Evolutionary conservation across 2,888 invertebrate genomes (phyloP).

Genomic region (Zele albiditarsus): DNA sequence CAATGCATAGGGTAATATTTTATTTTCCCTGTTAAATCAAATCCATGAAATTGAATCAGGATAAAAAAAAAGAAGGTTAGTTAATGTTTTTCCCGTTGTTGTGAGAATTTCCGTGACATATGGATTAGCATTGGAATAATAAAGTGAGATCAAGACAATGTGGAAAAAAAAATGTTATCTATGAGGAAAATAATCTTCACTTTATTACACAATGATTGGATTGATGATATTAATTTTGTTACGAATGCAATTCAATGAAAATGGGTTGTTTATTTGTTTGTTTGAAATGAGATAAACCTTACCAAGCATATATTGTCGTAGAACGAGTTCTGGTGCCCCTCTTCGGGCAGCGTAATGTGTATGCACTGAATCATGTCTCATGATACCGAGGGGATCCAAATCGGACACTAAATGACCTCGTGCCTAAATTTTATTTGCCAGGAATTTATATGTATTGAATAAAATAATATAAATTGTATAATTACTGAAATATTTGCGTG

Average conservation of each 20-base stretch:
- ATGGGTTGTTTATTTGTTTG: conserved; percentile 28
- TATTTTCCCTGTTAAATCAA: no score
- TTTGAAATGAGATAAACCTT: conserved; percentile 66
- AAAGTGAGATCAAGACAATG: no score
- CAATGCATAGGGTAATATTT: not conserved
- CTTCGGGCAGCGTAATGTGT: conserved; percentile 74
- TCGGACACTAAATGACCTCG: conserved; percentile 95
- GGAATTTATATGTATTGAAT: conserved; percentile 46
- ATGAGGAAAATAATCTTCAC: no score
- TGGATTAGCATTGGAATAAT: no score
- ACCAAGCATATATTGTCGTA: conserved; percentile 80
- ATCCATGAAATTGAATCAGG: no score
- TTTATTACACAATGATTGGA: no score
- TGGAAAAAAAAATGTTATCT: no score
- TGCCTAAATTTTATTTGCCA: conserved; percentile 77
- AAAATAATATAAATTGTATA: conserved; percentile 31
- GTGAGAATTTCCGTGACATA: no score
- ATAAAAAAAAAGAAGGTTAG: not conserved
- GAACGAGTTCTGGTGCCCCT: conserved; percentile 77
- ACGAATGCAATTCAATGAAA: conserved; percentile 21
- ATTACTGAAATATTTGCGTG: not conserved
- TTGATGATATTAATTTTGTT: not conserved
- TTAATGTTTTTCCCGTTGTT: no score
- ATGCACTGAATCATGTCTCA: conserved; percentile 80
- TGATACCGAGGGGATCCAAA: conserved; percentile 95